Conservation (phyloP, 2,113 vertebrate species). For the Eudyptes chrysolophus region DNA sequence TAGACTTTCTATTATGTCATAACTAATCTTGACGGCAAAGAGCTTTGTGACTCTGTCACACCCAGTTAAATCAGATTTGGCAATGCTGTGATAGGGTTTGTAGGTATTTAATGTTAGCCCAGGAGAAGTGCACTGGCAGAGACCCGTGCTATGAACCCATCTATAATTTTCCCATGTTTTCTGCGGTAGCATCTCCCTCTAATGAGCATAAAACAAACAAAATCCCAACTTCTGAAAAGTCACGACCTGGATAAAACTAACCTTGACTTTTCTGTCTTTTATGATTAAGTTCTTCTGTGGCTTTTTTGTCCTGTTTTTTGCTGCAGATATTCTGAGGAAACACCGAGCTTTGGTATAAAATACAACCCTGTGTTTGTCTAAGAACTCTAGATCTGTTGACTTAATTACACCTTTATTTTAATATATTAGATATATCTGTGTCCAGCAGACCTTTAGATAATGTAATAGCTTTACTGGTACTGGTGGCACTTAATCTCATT, state of each 20-base stretch:
- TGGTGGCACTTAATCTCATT: neutral
- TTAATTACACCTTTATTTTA: neutral
- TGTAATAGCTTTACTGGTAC: accelerated
- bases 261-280: neutral
- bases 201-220: neutral
- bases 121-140: neutral
- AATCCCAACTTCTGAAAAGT: neutral
- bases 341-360: neutral
- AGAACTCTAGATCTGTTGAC: neutral
- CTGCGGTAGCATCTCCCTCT: neutral
- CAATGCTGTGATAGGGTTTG: neutral
- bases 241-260: neutral
- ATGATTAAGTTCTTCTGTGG: neutral
- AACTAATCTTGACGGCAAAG: neutral
- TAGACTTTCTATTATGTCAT: neutral
- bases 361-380: neutral
- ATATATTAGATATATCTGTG: neutral
- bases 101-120: neutral
- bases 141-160: neutral
- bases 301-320: neutral
- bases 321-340: neutral
- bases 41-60: constrained; percentile 19
- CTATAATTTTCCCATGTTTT: neutral
- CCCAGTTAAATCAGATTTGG: neutral
- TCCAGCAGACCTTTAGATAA: neutral